Evolutionary conservation across 1,140 invertebrate species (phyloP), one percentile per base, ranked within the genome.

Genomic region (Drosophila malerkotliana): DNA sequence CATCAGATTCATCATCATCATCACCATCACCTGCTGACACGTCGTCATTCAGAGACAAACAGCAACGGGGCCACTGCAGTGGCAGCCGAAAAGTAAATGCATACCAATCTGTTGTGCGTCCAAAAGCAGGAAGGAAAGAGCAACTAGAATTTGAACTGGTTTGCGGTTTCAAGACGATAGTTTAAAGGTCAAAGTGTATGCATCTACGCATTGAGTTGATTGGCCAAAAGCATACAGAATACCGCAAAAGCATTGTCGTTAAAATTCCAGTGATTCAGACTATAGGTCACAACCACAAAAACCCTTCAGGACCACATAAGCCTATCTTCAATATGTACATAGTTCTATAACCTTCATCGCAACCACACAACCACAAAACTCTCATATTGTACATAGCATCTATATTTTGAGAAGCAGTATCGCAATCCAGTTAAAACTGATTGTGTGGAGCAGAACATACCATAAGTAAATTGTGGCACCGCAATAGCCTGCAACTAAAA

Each of bases 1-100:
- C 71, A 72, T 15, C 62, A 76, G 32, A 49, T 67, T 39, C 72
- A 69, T 21, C 56, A 66, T 41, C 72, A 80, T 21, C 60, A 68
- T 24, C 74, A 82, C 54, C 79, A 78, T 57, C 73, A 79, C 41
- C 47, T 88, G 47, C 69, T 81, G 53, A 37, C 72, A 24, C 82
- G 88, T 58, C 82, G 88, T 28, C 88, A 90, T 48, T 90, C 88
- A 64, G 88, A 88, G 60, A 74, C 77, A 34, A 84, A 78, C 49
- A 82, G 77, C 44, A 79, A 73, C 62, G 79, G 57, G 52, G 60
- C 74, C 54, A 58, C 77, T 7, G 73, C 74, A n/a, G 55, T 81
- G 67, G 56, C 68, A 26, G 80, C 76, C 18, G 84, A 88, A 1
- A 88, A 88, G 48, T 88, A 66, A 71, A 69, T 32, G 54, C 51